Evolutionary conservation across 2,797 vertebrate genomes (phyloP).

Genomic region (Characodon lateralis): DNA sequence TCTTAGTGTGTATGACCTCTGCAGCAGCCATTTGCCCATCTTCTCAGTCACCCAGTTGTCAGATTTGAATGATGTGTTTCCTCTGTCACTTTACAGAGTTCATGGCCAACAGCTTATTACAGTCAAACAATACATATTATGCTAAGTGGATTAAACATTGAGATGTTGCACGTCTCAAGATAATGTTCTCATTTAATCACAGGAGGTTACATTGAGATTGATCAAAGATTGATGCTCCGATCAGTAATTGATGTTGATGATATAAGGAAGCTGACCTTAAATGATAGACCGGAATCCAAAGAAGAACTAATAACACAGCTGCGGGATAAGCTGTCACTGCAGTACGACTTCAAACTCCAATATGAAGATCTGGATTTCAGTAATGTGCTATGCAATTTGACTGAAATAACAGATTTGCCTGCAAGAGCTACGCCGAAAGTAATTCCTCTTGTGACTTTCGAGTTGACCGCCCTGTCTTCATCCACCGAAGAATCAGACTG

Average conservation of each 20-base stretch:
- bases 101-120: constrained; percentile 15
- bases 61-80: constrained; percentile 52
- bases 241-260: constrained; percentile 3
- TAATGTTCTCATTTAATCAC: too few relatives aligned
- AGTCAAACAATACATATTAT: constrained; percentile 22
- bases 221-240: background rate
- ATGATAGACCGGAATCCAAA: constrained; percentile 5
- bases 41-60: constrained; percentile 37
- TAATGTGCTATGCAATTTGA: constrained; percentile 21
- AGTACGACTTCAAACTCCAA: background rate
- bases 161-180: too few relatives aligned
- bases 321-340: background rate
- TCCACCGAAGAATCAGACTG: constrained; percentile 2
- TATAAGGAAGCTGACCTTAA: constrained; percentile 10
- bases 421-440: constrained; percentile 6
- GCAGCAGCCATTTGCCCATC: too few relatives aligned
- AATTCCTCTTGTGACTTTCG: constrained; percentile 3
- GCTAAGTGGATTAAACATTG: background rate
- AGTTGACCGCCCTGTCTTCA: background rate
- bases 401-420: constrained; percentile 9
- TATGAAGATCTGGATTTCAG: constrained; percentile 17
- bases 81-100: constrained; percentile 34
- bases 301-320: background rate
- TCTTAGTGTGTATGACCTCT: too few relatives aligned
- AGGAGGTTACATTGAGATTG: background rate